Evolutionary conservation across 2,113 vertebrate genomes (phyloP), one percentile per base, ranked within the genome.

Genomic region (Campylorhamphus procurvoides): DNA sequence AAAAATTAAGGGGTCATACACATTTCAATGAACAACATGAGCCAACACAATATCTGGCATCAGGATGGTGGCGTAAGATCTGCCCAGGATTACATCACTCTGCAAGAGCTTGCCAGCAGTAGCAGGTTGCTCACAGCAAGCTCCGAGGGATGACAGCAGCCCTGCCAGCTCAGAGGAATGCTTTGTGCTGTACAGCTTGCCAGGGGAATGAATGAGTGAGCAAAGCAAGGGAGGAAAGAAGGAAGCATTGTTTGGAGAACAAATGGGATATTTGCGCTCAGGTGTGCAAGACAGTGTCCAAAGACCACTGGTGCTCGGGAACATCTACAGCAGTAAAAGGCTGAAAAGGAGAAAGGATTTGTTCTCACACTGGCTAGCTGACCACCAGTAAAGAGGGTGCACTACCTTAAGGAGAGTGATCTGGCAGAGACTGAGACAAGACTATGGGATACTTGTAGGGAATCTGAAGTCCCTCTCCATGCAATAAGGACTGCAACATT

Each of bases 71-170:
- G 79, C 23, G 50, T 74, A 73, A 92, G 76, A 58, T 93, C 85
- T 90, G 67, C 76, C 46, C 37, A 59, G 79, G 88, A 83, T 97
- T 66, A 97, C 92, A 80, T 97, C 96, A 96, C 72, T 86, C 44
- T 3, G 22, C 40, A 8, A 55, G 72, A 29, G 88, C 76, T 46
- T 92, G 95, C 96, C 96, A 96, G 90, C 88, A 90, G 94, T 18
- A 90, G 92, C 96, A 97, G 96, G 96, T 97, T 96, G 94, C n/a
- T 81, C 90, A 18, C 94, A 80, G 95, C 88, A 24, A 85, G 88
- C 94, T 88, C 31, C 0, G 82, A 79, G 88, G 85, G 95, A 80
- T 93, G 94, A 94, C 53, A 93, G 86, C 94, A 90, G 92, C 79
- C 71, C 88, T 4, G 18, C 67, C 8, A 9, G 92, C 91, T 96